Base-by-base conservation (phyloP, 2,113 vertebrate genomes). In the Halcyon malimbica region DNA sequence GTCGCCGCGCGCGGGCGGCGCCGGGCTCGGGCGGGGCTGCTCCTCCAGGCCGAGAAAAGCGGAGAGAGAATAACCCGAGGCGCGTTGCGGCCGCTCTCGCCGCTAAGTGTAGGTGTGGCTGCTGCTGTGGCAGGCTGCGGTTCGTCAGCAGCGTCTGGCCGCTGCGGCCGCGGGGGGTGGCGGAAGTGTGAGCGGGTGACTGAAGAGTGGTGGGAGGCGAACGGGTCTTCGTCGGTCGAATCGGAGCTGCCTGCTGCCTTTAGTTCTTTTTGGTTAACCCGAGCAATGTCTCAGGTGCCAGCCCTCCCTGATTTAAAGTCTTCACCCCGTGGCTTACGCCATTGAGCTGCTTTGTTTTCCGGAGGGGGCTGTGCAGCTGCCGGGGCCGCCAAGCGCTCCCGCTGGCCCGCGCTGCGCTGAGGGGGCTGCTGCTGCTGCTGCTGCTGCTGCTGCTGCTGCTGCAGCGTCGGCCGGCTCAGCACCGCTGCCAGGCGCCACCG, bases 381-480 rank as follows among this genome's bases (percentile, higher is more conserved):
- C 39, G 3, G 12, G 53, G 67, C 28, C n/a, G 0, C n/a, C 0
- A 0, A 5, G 20, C 46, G 3, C 0, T 0, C 16, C 56, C 9
- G 25, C 44, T 80, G 81, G 42, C 37, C 63, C 0, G 0, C 39
- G 59, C 48, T 63, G 28, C 21, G 2, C 0, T 25, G 53, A 29
- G 53, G 53, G 5, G n/a, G 74, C 57, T 56, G 64, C 60, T 10
- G 0, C 53, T 29, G 16, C 39, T 10, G 0, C 53, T 29, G 16
- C 39, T 10, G 0, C 53, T 29, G 16, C 35, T 35, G 35, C 35
- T 35, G 74, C 57, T 56, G 64, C 60, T 10, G 0, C 53, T 29
- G 16, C 39, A 7, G 56, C 39, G 37, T 68, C 7, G 2, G 9
- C 39, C 5, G 51, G 29, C 60, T 42, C 56, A 25, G 63, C 50